phyloP scores from a whole-genome alignment of 2,113 vertebrate genomes.

The Synchiropus splendidus region DNA sequence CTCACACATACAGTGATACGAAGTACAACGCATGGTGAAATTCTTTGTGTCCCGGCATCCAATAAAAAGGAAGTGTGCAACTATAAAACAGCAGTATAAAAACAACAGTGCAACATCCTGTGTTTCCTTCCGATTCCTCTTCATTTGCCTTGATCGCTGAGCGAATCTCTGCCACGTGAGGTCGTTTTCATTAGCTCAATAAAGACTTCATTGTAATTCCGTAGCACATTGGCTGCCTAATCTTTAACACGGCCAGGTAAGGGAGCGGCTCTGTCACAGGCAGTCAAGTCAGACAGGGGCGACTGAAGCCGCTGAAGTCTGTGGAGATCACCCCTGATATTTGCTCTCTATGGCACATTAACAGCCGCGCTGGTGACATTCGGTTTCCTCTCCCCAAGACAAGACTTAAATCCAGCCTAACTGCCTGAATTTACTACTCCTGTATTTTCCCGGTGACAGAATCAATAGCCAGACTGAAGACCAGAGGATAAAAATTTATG shows the following conservation, averaged over 20 bases:
- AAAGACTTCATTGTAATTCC: constrained; percentile 46
- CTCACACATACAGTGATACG: too few relatives aligned
- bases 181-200: constrained; percentile 13
- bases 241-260: constrained; percentile 43
- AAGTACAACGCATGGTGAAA: too few relatives aligned
- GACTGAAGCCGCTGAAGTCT: constrained; percentile 87
- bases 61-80: too few relatives aligned
- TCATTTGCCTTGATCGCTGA: too few relatives aligned
- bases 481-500: constrained; percentile 99
- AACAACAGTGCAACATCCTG: too few relatives aligned
- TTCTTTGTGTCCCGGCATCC: too few relatives aligned
- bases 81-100: too few relatives aligned
- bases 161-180: constrained; percentile 2
- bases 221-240: constrained; percentile 49
- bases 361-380: constrained; percentile 87
- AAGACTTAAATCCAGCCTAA: constrained; percentile 97
- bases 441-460: constrained; percentile 99
- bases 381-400: constrained; percentile 90
- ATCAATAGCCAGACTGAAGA: constrained; percentile 99
- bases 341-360: constrained; percentile 99
- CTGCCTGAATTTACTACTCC: constrained; percentile 94
- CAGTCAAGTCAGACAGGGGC: constrained; percentile 60
- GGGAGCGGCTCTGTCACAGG: constrained; percentile 42
- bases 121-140: too few relatives aligned
- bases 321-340: constrained; percentile 97